These are phyloP conservation scores for Masticophis lateralis DNA, from an alignment of 2,797 vertebrate species.

Conservation along the genomic window DNA sequence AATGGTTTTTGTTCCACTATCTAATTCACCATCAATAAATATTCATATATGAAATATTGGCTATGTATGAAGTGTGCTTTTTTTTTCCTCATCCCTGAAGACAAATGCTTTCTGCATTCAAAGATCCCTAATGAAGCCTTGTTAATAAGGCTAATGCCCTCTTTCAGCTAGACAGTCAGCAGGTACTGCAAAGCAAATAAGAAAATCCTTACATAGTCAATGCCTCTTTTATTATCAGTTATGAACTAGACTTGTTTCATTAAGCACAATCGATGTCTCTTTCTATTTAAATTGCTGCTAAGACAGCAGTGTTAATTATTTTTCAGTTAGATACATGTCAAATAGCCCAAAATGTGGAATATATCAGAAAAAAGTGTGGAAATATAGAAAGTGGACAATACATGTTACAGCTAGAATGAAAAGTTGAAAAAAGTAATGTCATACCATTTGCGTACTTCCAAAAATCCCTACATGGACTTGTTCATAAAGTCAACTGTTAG, in stretches of 20 bases:
- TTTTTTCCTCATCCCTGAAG: constrained; percentile 57
- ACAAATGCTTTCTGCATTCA: constrained; percentile 64
- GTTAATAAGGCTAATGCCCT: constrained; percentile 51
- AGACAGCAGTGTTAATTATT: not conserved
- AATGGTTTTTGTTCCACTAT: constrained; percentile 9
- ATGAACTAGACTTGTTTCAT: not conserved
- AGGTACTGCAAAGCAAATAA: constrained; percentile 14
- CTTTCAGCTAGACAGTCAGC: constrained; percentile 1
- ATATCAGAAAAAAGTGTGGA: not conserved
- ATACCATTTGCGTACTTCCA: not conserved
- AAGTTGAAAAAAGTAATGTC: not conserved
- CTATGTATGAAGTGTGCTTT: constrained; percentile 53
- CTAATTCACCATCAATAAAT: constrained; percentile 54
- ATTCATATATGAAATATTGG: constrained; percentile 42
- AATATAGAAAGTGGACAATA: not conserved
- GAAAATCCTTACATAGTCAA: not conserved
- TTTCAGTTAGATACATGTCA: constrained; percentile 22
- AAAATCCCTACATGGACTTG: not conserved
- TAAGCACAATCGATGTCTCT: constrained; percentile 5
- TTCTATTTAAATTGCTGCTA: constrained; percentile 33
- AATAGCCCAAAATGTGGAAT: not conserved
- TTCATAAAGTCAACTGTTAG: not conserved
- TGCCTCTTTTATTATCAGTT: constrained; percentile 15
- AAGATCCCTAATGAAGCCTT: constrained; percentile 57
- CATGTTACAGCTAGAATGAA: not conserved